phyloP scores from a whole-genome alignment of 2,113 vertebrate species.

The Erythrocercus mccallii region DNA sequence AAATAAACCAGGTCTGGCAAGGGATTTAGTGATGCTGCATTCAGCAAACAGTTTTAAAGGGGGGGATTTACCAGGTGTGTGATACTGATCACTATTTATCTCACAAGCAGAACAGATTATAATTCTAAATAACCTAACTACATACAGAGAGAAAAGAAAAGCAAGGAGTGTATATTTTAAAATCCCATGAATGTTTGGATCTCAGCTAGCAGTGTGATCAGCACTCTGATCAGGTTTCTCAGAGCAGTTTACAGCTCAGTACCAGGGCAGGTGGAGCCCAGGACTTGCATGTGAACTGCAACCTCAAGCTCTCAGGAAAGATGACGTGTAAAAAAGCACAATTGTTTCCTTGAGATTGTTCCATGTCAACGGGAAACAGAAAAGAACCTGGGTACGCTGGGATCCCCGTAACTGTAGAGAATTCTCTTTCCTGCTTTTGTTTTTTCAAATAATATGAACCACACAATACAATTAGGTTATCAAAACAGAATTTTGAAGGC shows the following conservation, averaged over 20 bases:
- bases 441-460: not conserved
- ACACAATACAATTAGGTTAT: not conserved
- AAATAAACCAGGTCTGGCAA: not conserved
- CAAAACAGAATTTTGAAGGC: not conserved
- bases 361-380: not conserved
- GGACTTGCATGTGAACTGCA: not conserved
- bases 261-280: not conserved
- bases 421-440: constrained; percentile 48
- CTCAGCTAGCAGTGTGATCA: not conserved
- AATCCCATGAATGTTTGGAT: not conserved
- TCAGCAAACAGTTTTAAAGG: not conserved
- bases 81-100: not conserved
- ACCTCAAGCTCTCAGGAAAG: not conserved
- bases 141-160: not conserved
- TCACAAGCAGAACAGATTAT: not conserved
- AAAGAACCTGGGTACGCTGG: not conserved
- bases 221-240: not conserved
- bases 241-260: not conserved
- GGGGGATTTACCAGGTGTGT: not conserved
- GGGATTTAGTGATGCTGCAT: not conserved
- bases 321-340: not conserved
- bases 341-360: not conserved
- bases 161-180: not conserved
- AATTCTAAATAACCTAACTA: not conserved
- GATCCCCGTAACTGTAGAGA: not conserved